Evolutionary conservation across 2,797 vertebrate genomes (phyloP), one percentile per base, ranked within the genome.

Genomic region (Saxicola maurus): DNA sequence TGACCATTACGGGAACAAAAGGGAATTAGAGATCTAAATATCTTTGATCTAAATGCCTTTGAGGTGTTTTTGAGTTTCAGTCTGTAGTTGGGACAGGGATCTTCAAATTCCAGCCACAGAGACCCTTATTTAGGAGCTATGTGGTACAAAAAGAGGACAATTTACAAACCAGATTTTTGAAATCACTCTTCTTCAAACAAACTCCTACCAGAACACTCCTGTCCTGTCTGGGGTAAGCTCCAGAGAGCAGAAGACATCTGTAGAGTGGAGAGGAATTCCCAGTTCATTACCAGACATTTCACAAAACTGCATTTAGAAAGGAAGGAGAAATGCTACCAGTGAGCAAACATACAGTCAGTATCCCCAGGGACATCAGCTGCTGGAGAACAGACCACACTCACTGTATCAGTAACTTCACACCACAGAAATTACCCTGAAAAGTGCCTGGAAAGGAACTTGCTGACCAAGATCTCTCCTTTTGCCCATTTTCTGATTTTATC

Each of bases 111-210:
- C 51, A 53, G 18, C 31, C 53, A 64, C 2, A 56, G n/a, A 75
- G 40, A 60, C 16, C 17, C 31, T 38, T 13, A 28, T 73, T 75
- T 67, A 16, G 27, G 23, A 88, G 43, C 19, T 56, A 52, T 17
- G 13, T 0, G 0, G 11, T 28, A 49, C 2, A 2, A 84, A 74
- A 86, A 56, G 14, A 67, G 8, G 11, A 7, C 13, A 11, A 37
- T 17, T 49, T 49, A 37, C 40, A 53, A 84, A 65, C 3, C 28
- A 38, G 17, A 30, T 24, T 53, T 89, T 88, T 31, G 1, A 51
- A 82, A 74, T 55, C 5, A 6, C 4, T 74, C 2, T 59, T 66
- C 30, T 42, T 62, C 48, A 62, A 84, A 66, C 8, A 45, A 57
- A n/a, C 8, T 66, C 38, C 43, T 59, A 28, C 25, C 62, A 67